These are phyloP conservation scores for Paelopatides confundens DNA, from an alignment of 53 echinoderm and acorn worm genomes.

Conservation along the genomic window DNA sequence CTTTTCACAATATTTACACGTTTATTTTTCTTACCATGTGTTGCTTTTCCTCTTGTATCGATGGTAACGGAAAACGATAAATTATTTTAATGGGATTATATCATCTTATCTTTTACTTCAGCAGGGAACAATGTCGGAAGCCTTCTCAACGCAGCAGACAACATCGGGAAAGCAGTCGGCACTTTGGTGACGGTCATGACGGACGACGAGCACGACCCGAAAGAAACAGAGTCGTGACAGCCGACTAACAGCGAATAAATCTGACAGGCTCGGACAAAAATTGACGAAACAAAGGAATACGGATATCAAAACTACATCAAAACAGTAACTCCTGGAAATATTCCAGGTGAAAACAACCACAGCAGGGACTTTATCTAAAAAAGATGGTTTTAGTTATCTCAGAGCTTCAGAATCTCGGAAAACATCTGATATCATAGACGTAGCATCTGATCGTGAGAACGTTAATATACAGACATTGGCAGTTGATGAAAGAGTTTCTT, in stretches of 20 bases:
- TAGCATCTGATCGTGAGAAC: too few species aligned
- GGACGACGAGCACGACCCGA: slow-evolving; percentile 89
- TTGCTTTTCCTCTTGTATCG: too few species aligned
- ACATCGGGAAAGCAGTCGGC: slow-evolving; percentile 97
- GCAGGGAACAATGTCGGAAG: slow-evolving; percentile 74
- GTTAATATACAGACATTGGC: too few species aligned
- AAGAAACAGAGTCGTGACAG: slow-evolving; percentile 68
- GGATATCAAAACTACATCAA: neutral
- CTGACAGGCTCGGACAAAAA: neutral
- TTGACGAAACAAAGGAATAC: neutral
- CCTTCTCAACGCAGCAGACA: slow-evolving; percentile 94
- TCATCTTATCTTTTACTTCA: neutral
- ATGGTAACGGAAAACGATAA: too few species aligned
- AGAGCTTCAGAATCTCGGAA: too few species aligned
- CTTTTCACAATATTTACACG: too few species aligned
- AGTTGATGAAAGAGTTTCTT: too few species aligned
- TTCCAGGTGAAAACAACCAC: neutral
- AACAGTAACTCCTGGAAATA: neutral
- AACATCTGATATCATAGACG: too few species aligned
- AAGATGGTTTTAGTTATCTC: too few species aligned
- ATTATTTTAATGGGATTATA: too few species aligned
- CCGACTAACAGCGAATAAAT: neutral
- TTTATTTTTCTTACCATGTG: too few species aligned
- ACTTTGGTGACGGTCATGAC: slow-evolving; percentile 98
- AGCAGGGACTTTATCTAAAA: neutral